Evolutionary conservation across 1,140 invertebrate genomes (phyloP).

Genomic region (Neocloeon triangulifer): DNA sequence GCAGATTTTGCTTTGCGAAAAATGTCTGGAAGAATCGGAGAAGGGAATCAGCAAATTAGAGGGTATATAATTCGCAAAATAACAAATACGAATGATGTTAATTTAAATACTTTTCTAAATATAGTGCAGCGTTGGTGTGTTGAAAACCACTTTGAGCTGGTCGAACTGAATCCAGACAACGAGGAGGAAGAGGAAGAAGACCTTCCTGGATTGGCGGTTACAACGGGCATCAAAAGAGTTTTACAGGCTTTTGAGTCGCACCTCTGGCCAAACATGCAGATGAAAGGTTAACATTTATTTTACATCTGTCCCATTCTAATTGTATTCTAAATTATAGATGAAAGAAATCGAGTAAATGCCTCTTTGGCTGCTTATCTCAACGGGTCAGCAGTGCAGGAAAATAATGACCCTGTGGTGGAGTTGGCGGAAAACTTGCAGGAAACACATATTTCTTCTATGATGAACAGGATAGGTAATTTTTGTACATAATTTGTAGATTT

Average conservation of each 20-base stretch:
- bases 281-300: too few relatives aligned
- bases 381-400: not conserved
- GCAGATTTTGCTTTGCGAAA: constrained; percentile 25
- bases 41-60: constrained; percentile 10
- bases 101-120: constrained; percentile 5
- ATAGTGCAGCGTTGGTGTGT: constrained; percentile 37
- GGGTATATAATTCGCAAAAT: constrained; percentile 5
- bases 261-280: constrained; percentile 46
- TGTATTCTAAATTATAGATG: too few relatives aligned
- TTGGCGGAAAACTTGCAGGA: constrained; percentile 4
- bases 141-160: constrained; percentile 40
- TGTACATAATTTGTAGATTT: constrained; percentile 3
- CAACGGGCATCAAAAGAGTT: constrained; percentile 44
- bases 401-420: not conserved
- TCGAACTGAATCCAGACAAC: constrained; percentile 36
- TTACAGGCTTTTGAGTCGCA: constrained; percentile 51
- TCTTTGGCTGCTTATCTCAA: too few relatives aligned
- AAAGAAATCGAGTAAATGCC: too few relatives aligned
- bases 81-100: not conserved
- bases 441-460: constrained; percentile 3
- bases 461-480: constrained; percentile 7
- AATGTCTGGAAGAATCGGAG: constrained; percentile 12
- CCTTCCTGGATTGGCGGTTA: constrained; percentile 35
- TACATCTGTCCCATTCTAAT: too few relatives aligned
- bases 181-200: constrained; percentile 23